These are phyloP conservation scores for Drosophila tripunctata DNA, from an alignment of 2,888 invertebrate genomes.

Conservation along the genomic window DNA sequence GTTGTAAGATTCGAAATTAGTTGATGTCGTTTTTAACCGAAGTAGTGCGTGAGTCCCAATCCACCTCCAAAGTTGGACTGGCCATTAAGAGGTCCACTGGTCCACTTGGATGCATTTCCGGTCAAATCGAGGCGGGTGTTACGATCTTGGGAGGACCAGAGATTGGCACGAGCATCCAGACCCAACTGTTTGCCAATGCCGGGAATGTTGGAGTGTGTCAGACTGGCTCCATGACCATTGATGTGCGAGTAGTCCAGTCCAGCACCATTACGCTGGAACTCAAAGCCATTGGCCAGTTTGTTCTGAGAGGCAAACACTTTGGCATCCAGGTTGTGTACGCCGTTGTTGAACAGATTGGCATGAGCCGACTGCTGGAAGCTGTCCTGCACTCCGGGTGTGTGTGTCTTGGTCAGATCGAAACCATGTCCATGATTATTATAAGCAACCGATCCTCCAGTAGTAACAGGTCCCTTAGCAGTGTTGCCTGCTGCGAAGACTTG, in stretches of 20 bases:
- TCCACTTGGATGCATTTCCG: conserved; percentile 51
- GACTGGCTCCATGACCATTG: conserved; percentile 73
- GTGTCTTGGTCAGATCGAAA: conserved; percentile 59
- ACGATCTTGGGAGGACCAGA: conserved; percentile 55
- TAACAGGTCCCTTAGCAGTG: conserved; percentile 59
- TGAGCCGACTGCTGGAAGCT: conserved; percentile 62
- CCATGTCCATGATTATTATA: conserved; percentile 69
- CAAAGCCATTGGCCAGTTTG: conserved; percentile 77
- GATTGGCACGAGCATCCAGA: conserved; percentile 50
- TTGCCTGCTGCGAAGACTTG: conserved; percentile 69
- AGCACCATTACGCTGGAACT: conserved; percentile 78
- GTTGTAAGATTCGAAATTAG: too few relatives aligned
- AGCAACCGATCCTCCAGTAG: conserved; percentile 63
- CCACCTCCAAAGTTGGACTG: conserved; percentile 61
- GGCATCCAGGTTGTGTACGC: conserved; percentile 71
- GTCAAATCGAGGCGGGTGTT: conserved; percentile 55
- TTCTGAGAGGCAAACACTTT: conserved; percentile 79
- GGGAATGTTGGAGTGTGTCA: conserved; percentile 75
- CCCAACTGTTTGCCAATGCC: conserved; percentile 73
- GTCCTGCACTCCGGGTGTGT: conserved; percentile 67
- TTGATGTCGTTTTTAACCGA: conserved; percentile 61
- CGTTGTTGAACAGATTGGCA: conserved; percentile 76
- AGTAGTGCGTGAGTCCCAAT: conserved; percentile 70
- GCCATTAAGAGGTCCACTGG: conserved; percentile 49
- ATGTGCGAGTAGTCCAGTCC: conserved; percentile 75